Conservation (phyloP, 2,797 vertebrate genomes). For the Xiphophorus birchmanni region DNA sequence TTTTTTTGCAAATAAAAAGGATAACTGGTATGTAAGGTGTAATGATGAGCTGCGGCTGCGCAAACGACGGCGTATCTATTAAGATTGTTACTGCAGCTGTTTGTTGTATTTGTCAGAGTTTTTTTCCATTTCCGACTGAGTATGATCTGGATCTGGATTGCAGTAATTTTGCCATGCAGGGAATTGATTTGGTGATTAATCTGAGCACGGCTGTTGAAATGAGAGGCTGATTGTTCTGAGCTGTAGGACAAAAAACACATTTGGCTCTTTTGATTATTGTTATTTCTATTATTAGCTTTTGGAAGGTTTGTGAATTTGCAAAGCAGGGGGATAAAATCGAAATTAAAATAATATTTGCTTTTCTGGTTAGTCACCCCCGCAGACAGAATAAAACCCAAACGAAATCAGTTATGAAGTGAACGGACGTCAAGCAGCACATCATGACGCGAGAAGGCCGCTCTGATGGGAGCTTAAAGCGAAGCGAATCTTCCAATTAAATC, state of each 20-base stretch:
- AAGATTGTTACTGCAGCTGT: conserved; percentile 40
- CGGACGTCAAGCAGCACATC: conserved; percentile 1
- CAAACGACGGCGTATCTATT: conserved; percentile 18
- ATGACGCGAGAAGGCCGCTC: conserved; percentile 6
- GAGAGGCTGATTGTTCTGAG: conserved; percentile 45
- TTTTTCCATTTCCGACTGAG: not conserved
- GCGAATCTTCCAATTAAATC: conserved; percentile 73
- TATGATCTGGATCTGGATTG: conserved; percentile 16
- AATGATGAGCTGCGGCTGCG: conserved; percentile 28
- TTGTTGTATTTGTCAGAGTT: conserved; percentile 40
- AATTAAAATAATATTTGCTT: not conserved
- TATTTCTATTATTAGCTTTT: not conserved
- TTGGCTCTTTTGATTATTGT: conserved; percentile 20
- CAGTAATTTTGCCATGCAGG: conserved; percentile 13
- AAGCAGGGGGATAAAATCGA: conserved; percentile 12
- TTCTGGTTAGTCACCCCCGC: conserved; percentile 7
- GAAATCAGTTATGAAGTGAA: not conserved
- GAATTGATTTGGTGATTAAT: conserved; percentile 64
- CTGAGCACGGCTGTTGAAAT: conserved; percentile 31
- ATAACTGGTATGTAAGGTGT: not conserved
- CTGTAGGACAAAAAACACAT: conserved; percentile 11
- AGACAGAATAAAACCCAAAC: conserved; percentile 1
- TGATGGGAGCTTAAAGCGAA: conserved; percentile 46
- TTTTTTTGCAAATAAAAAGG: not conserved
- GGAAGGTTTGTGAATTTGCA: not conserved